Base-by-base conservation (phyloP, 2,888 invertebrate species). In the Drosophila paranaensis region DNA sequence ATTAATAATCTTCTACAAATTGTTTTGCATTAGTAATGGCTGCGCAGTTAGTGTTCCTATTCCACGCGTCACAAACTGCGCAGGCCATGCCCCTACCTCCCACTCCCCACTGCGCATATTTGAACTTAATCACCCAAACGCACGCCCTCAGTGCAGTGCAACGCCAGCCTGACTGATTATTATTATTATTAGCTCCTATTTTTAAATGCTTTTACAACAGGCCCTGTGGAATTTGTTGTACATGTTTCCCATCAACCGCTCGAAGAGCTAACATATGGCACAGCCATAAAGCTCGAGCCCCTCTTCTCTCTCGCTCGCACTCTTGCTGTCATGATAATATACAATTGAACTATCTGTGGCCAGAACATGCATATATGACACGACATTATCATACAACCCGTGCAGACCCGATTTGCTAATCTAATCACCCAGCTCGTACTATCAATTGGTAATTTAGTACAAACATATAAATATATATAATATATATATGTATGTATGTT, bases 1-100 rank as follows among this genome's bases (percentile, higher is more conserved):
- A 81, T 81, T 83, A 72, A 74, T 77, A 81, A 81, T 81, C 81
- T 81, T 70, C 61, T 65, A 83, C 72, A 77, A 81, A 81, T 83
- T 81, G 78, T 83, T 83, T 83, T 77, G 75, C 71, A 83, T 83
- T 81, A 77, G 83, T 83, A 83, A 81, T 82, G 81, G 64, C 77
- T 71, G 81, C 77, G 81, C 81, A 69, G 71, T 77, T 81, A 13
- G 33, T 70, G 83, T 77, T 77, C 61, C 75, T 77, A 72, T 77
- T 77, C 69, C 53, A 37, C 20, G 56, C 48, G 39, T 53, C 33
- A 25, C 25, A 20, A 33, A 56, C 51, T 67, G 69, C 65, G 62
- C 66, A 71, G 55, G 57, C 27, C 46, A n/a, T 30, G 27, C 54
- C 10, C 30, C 27, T 50, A 4, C 30, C 35, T 46, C 16, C 16